Percentiles rank a stretch among this genome's conserved stretches.
Conservation (phyloP, 2,113 vertebrate genomes). For the Brachyistius frenatus region DNA sequence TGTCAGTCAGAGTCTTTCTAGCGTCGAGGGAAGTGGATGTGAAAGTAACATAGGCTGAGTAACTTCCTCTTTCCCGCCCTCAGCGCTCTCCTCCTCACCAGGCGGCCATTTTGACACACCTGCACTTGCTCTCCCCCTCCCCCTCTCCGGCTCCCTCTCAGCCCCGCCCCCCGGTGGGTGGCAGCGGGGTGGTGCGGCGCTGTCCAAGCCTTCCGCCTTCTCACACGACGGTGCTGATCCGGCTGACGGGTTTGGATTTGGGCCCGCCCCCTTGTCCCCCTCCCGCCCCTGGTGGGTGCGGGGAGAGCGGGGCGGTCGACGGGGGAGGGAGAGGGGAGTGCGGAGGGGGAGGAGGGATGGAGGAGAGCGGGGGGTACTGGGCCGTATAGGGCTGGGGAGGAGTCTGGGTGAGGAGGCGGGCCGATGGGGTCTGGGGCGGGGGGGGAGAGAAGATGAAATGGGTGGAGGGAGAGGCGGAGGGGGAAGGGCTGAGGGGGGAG, state of each 20-base stretch:
- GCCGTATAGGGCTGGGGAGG: slow-evolving; percentile 73
- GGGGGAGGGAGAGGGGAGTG: slow-evolving; percentile 84
- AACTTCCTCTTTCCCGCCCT: slow-evolving; percentile 78
- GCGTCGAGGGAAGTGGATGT: slow-evolving; percentile 82
- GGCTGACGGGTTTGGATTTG: slow-evolving; percentile 90
- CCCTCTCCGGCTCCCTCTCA: slow-evolving; percentile 58
- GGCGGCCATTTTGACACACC: slow-evolving; percentile 55
- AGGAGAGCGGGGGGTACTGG: slow-evolving; percentile 86
- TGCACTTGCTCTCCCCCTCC: slow-evolving; percentile 55
- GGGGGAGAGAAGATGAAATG: slow-evolving; percentile 83
- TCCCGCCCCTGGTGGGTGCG: slow-evolving; percentile 81
- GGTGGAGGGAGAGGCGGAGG: slow-evolving; percentile 75
- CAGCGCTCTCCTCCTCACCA: slow-evolving; percentile 59
- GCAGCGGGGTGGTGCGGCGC: slow-evolving; percentile 44
- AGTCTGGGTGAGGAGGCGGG: slow-evolving; percentile 75
- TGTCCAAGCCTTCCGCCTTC: slow-evolving; percentile 56
- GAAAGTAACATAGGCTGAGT: slow-evolving; percentile 85
- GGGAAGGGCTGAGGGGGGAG: slow-evolving; percentile 81
- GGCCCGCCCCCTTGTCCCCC: slow-evolving; percentile 83
- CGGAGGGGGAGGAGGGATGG: slow-evolving; percentile 85
- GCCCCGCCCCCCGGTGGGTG: slow-evolving; percentile 54
- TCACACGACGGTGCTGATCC: slow-evolving; percentile 95
- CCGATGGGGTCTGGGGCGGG: slow-evolving; percentile 74
- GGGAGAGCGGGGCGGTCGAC: slow-evolving; percentile 78
- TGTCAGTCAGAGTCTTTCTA: slow-evolving; percentile 53